Conservation (phyloP, 2,888 invertebrate genomes). For the Diaperis boleti region DNA sequence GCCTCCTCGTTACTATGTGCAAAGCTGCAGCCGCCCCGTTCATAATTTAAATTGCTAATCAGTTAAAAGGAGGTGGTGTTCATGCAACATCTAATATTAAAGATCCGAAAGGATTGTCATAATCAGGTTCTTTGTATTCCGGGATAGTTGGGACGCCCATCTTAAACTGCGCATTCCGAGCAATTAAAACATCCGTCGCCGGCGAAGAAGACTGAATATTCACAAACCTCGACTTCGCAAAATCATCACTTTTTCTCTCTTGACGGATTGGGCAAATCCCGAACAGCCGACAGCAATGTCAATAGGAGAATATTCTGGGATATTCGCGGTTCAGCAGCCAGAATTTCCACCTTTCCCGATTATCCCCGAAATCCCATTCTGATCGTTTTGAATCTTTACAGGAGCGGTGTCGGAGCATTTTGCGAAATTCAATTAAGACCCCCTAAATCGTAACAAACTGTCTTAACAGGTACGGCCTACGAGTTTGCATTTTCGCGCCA, state of each 20-base stretch:
- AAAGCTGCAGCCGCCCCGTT: conserved; percentile 24
- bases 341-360: conserved; percentile 42
- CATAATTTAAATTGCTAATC: conserved; percentile 36
- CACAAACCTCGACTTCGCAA: conserved; percentile 1
- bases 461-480: conserved; percentile 12
- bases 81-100: conserved; percentile 23
- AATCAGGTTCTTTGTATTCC: conserved; percentile 39
- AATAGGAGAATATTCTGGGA: conserved; percentile 42
- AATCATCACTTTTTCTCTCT: conserved; percentile 40
- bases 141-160: conserved; percentile 3
- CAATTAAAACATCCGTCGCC: conserved; percentile 7
- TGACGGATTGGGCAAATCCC: conserved; percentile 34
- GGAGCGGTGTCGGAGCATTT: conserved; percentile 38
- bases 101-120: conserved; percentile 31
- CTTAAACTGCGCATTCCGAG: not conserved
- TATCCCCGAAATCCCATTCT: conserved; percentile 43
- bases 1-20: conserved; percentile 15
- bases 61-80: conserved; percentile 25
- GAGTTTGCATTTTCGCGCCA: conserved; percentile 25
- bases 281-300: conserved; percentile 42
- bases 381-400: conserved; percentile 40
- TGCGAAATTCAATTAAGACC: conserved; percentile 38
- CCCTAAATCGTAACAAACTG: conserved; percentile 27
- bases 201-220: too few relatives aligned
- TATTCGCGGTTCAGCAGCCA: conserved; percentile 42